These are phyloP conservation scores for Agapornis roseicollis DNA, from an alignment of 2,113 vertebrate genomes.

Conservation along the genomic window DNA sequence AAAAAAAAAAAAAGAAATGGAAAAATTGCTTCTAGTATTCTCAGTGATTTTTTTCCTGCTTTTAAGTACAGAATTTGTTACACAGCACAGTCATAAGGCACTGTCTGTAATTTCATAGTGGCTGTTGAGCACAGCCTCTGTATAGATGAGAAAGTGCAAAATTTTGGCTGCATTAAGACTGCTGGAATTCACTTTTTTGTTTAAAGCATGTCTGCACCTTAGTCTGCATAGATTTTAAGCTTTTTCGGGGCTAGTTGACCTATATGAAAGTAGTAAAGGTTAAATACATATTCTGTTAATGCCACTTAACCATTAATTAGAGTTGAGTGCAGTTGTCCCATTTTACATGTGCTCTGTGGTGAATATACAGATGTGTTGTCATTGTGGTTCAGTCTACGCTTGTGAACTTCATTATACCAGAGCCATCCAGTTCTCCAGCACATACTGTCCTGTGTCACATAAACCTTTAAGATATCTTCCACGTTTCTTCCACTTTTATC, in stretches of 20 bases:
- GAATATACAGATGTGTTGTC: not conserved
- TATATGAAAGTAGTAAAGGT: not conserved
- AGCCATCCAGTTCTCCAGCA: not conserved
- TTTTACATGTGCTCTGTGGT: not conserved
- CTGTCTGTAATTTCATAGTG: not conserved
- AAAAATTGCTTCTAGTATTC: not conserved
- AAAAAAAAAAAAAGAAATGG: not conserved
- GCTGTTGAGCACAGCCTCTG: not conserved
- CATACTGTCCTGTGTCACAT: not conserved
- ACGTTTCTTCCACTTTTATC: not conserved
- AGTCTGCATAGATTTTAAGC: not conserved
- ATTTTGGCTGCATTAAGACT: not conserved
- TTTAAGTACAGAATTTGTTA: not conserved
- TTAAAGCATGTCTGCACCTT: not conserved
- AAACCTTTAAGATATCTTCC: not conserved
- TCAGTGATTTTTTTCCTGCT: fast-evolving
- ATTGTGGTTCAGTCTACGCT: not conserved
- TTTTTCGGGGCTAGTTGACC: not conserved
- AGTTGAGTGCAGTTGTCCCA: not conserved
- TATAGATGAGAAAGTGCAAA: not conserved
- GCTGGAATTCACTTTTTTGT: not conserved
- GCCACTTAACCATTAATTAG: slow-evolving; percentile 19
- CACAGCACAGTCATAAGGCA: not conserved
- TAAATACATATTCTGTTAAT: not conserved
- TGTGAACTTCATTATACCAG: not conserved